Conservation (phyloP, 2,113 vertebrate genomes). For the Oceanites oceanicus region DNA sequence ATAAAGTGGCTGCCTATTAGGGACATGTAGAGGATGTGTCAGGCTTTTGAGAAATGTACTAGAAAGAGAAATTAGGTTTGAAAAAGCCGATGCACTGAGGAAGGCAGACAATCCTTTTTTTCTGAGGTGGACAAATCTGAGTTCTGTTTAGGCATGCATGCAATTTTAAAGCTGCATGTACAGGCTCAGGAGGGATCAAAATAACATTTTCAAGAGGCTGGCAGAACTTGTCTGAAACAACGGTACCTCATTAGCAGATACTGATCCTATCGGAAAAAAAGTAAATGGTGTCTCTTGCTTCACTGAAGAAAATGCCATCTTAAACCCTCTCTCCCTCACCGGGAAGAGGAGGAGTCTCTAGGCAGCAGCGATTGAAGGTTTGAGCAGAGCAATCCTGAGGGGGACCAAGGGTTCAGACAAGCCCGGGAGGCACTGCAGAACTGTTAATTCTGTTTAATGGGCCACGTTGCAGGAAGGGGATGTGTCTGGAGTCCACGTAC, state of each 20-base stretch:
- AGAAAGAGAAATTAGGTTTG: background rate
- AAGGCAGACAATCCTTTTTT: background rate
- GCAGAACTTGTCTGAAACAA: background rate
- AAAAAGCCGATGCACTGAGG: background rate
- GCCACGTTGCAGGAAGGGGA: background rate
- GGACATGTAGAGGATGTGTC: background rate
- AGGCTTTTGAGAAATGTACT: constrained; percentile 1
- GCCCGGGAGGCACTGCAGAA: background rate
- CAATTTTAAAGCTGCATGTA: background rate
- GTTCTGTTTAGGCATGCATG: background rate
- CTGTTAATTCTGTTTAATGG: background rate
- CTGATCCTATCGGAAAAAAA: background rate
- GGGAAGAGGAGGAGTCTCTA: background rate
- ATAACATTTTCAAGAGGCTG: background rate
- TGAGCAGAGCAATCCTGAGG: background rate
- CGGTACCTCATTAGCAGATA: background rate
- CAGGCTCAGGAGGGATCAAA: background rate
- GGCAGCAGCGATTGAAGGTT: background rate
- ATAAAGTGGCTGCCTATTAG: constrained; percentile 31
- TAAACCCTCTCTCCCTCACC: accelerated
- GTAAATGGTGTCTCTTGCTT: background rate
- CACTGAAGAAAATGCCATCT: background rate
- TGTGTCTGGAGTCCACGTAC: background rate
- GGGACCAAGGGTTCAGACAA: background rate
- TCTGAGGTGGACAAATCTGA: background rate